Percentiles rank a stretch among this genome's conserved stretches.
Conservation (phyloP, 2,888 invertebrate species). For the Cephalotes varians region DNA sequence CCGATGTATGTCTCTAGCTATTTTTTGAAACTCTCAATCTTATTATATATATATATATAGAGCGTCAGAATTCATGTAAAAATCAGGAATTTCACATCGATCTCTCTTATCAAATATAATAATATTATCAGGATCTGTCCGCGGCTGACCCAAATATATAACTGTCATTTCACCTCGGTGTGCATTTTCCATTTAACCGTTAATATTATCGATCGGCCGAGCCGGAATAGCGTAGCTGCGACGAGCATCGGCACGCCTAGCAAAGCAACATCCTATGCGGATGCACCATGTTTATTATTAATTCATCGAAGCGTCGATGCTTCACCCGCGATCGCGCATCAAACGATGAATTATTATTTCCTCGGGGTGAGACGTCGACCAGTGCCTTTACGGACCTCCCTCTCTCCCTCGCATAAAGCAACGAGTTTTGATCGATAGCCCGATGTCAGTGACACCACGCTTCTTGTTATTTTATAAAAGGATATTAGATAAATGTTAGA, state of each 20-base stretch:
- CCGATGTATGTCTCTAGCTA: not conserved
- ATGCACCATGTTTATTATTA: conserved; percentile 66
- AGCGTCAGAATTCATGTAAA: not conserved
- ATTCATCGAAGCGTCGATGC: conserved; percentile 61
- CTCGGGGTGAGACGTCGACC: conserved; percentile 39
- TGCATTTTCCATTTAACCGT: conserved; percentile 67
- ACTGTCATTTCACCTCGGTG: conserved; percentile 49
- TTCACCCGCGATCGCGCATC: conserved; percentile 54
- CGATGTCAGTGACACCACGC: conserved; percentile 36
- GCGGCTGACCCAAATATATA: conserved; percentile 61
- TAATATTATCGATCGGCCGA: conserved; percentile 67
- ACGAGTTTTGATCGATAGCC: conserved; percentile 53
- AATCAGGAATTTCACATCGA: not conserved
- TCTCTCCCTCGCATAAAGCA: not conserved
- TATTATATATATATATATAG: not conserved
- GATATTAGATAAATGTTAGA: conserved; percentile 19
- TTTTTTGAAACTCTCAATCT: not conserved
- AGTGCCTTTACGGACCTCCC: conserved; percentile 18
- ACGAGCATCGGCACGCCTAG: conserved; percentile 44
- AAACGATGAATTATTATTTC: conserved; percentile 61
- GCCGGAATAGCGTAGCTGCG: conserved; percentile 44
- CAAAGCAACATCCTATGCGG: conserved; percentile 47
- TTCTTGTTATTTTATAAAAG: conserved; percentile 32
- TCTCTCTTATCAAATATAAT: conserved; percentile 43
- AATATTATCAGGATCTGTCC: conserved; percentile 52